Evolutionary conservation across 2,113 vertebrate species (phyloP), one percentile per base, ranked within the genome.

Genomic region (Eulacestoma nigropectus): DNA sequence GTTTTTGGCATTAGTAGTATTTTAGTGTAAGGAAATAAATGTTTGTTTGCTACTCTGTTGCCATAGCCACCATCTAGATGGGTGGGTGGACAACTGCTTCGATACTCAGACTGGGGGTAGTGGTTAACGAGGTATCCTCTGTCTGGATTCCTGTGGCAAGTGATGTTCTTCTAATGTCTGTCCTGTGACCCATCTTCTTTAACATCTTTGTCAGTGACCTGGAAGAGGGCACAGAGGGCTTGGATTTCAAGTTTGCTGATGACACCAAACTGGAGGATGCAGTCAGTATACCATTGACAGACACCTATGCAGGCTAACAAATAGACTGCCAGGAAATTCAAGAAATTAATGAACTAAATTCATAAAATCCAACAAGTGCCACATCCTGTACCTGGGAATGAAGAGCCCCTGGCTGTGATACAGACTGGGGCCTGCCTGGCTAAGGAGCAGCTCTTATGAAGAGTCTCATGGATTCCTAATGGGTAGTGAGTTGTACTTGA

Each of bases 391-490:
- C 9, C 6, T 60, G 57, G 10, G 16, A 47, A 64, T 0, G 1
- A 87, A 46, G 13, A 53, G 17, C 7, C 13, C 11, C 47, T 50
- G 33, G 16, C 37, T 56, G 12, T 26, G 33, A 32, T 62, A 46
- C 47, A 42, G 42, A 9, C 14, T 41, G 26, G 12, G 14, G 4
- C 9, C 57, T 52, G 18, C 20, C 23, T 76, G 20, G 20, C 29
- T 39, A 30, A 26, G 10, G 16, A 72, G 53, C 33, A 60, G n/a
- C 12, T 62, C 30, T 53, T 9, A 10, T 41, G 57, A 72, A 47
- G 42, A 42, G 11, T 13, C 22, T 23, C 0, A 0, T 7, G 13
- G 9, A 1, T 10, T 80, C 22, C 16, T 70, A 33, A 7, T 57
- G 37, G 5, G 4, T 29, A 5, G 11, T 7, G 13, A 73, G 32